These are phyloP conservation scores for Semnornis frantzii DNA, from an alignment of 2,113 vertebrate species.

Conservation along the genomic window DNA sequence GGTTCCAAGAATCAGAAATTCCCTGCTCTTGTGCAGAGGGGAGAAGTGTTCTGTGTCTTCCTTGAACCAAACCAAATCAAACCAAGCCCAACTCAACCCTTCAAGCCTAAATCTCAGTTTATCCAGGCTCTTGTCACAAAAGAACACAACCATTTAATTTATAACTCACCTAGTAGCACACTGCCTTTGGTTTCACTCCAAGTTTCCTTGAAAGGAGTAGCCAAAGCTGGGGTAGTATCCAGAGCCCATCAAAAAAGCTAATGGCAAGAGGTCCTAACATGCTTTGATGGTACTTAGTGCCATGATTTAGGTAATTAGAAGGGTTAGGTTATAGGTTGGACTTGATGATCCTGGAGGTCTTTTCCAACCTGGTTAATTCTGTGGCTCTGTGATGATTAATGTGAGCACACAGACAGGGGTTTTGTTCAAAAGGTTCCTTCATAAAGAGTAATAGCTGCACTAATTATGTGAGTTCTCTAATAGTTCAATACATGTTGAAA, in stretches of 20 bases:
- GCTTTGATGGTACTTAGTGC: neutral
- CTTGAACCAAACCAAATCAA: neutral
- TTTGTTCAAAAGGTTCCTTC: neutral
- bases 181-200: neutral
- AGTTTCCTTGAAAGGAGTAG: neutral
- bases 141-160: neutral
- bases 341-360: too few species aligned
- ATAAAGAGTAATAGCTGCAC: neutral
- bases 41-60: neutral
- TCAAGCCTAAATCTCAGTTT: neutral
- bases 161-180: neutral
- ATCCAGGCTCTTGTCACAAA: neutral
- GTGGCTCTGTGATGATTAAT: neutral
- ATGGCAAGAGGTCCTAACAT: neutral
- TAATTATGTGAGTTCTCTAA: constrained; percentile 14
- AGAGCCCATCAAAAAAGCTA: neutral
- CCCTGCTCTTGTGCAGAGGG: neutral
- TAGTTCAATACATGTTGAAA: constrained; percentile 23
- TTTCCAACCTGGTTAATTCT: too few species aligned
- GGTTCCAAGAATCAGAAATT: neutral
- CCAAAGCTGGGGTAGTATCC: neutral
- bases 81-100: neutral
- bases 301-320: too few species aligned
- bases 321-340: too few species aligned
- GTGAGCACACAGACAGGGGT: neutral